Conservation (phyloP, 2,113 vertebrate genomes). For the Centropus unirufus region DNA sequence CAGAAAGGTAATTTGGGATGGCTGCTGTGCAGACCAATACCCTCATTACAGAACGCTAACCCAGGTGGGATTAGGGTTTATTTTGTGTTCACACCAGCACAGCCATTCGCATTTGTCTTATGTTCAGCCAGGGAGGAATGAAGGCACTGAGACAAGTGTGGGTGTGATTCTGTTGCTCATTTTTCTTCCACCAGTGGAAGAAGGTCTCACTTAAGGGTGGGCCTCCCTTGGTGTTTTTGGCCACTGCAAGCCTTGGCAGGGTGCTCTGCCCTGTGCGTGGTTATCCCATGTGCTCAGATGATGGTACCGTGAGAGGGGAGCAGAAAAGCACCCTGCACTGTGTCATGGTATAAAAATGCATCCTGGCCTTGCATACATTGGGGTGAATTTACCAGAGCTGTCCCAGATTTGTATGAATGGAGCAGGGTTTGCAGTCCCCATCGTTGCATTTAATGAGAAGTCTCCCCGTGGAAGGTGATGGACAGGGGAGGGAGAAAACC, state of each 20-base stretch:
- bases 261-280: accelerated
- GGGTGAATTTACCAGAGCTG: neutral
- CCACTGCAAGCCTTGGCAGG: neutral
- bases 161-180: neutral
- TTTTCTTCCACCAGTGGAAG: neutral
- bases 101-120: accelerated
- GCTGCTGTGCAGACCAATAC: neutral
- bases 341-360: neutral
- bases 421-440: neutral
- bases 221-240: neutral
- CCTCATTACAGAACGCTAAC: no score
- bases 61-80: neutral
- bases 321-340: neutral
- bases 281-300: accelerated
- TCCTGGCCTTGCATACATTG: accelerated
- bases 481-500: neutral
- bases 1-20: neutral
- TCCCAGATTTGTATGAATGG: no score
- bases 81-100: neutral
- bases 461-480: neutral
- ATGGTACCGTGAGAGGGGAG: accelerated
- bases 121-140: neutral
- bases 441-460: neutral
- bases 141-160: accelerated
- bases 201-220: neutral